These are phyloP conservation scores for Amiota mariae DNA, from an alignment of 2,888 invertebrate species.

Conservation along the genomic window DNA sequence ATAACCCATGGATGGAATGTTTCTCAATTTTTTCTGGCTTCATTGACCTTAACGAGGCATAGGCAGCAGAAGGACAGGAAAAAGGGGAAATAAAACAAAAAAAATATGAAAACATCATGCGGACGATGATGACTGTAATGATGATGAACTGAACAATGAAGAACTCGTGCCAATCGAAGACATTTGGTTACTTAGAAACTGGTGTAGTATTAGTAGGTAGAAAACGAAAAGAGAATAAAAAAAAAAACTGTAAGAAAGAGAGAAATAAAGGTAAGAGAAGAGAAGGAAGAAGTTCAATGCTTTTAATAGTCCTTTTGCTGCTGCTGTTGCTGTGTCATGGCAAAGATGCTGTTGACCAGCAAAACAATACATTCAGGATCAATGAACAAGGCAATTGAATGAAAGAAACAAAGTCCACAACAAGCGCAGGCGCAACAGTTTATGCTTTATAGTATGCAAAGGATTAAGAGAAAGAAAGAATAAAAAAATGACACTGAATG, in stretches of 20 bases:
- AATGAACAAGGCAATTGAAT: background rate
- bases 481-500: constrained; percentile 3
- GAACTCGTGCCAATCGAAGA: constrained; percentile 15
- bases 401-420: background rate
- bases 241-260: no score
- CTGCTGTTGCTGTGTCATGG: background rate
- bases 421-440: constrained; percentile 14
- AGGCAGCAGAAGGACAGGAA: background rate
- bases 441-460: background rate
- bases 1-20: background rate
- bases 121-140: background rate
- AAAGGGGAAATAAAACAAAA: background rate
- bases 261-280: background rate
- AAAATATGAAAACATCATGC: background rate
- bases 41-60: background rate
- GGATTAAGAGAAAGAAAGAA: background rate
- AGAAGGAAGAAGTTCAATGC: constrained; percentile 11
- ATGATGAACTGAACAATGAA: background rate
- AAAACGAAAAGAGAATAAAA: constrained; percentile 1
- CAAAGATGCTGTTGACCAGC: constrained; percentile 2
- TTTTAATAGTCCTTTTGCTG: background rate
- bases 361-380: background rate
- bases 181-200: background rate
- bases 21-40: background rate
- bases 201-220: background rate